Conservation (phyloP, 2,888 invertebrate genomes). For the Leptarthrus brevirostris region DNA sequence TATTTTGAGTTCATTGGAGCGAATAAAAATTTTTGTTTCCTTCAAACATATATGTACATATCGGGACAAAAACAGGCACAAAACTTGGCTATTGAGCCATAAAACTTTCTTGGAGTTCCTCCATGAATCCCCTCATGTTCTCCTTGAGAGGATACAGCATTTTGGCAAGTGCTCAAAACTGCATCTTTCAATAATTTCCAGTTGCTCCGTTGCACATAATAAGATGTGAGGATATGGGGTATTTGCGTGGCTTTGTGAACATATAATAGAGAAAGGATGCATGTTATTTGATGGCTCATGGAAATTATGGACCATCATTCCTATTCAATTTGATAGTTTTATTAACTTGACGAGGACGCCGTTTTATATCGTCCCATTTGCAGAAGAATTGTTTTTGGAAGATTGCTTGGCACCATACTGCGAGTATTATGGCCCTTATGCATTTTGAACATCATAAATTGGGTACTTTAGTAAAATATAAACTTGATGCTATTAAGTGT, state of each 20-base stretch:
- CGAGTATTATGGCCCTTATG: constrained; percentile 25
- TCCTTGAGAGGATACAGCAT: constrained; percentile 46
- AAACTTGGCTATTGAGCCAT: constrained; percentile 52
- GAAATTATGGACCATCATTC: constrained; percentile 53
- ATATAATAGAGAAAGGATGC: constrained; percentile 32
- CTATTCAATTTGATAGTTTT: constrained; percentile 54
- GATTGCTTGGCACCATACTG: constrained; percentile 33
- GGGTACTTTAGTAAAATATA: not conserved
- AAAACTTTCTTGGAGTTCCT: constrained; percentile 52
- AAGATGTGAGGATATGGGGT: constrained; percentile 26
- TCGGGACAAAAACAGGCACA: constrained; percentile 47
- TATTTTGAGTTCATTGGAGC: constrained; percentile 53
- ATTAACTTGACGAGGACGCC: constrained; percentile 49
- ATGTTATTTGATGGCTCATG: constrained; percentile 43
- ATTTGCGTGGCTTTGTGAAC: constrained; percentile 42
- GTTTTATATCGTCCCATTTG: constrained; percentile 45
- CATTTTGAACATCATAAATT: constrained; percentile 36
- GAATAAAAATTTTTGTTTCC: constrained; percentile 51
- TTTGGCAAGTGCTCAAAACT: constrained; percentile 52
- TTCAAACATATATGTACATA: constrained; percentile 42
- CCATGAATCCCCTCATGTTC: constrained; percentile 14
- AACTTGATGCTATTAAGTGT: not conserved
- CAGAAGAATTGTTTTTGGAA: constrained; percentile 47
- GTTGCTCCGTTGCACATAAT: constrained; percentile 1
- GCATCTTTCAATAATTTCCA: constrained; percentile 44